Conservation (phyloP, 53 echinoderm and acorn worm genomes). For the Paracentrotus lividus region DNA sequence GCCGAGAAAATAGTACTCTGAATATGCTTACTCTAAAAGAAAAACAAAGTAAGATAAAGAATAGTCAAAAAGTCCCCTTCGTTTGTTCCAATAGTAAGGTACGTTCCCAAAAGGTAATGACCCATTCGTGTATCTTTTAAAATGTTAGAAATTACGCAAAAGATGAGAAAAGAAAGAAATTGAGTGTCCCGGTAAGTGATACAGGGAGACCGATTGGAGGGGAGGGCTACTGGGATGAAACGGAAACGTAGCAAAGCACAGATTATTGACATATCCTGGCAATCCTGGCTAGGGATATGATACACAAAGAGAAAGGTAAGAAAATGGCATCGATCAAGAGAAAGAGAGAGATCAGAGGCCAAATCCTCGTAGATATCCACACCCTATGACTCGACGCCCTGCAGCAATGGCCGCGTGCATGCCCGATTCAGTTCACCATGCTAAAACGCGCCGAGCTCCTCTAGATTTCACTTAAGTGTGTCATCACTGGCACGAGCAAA, state of each 20-base stretch:
- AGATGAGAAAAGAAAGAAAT: background rate
- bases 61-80: too few relatives aligned
- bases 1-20: too few relatives aligned
- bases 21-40: too few relatives aligned
- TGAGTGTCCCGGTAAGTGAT: background rate
- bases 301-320: background rate
- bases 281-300: too few relatives aligned
- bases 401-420: background rate
- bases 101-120: too few relatives aligned
- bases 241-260: background rate
- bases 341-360: background rate
- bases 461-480: background rate
- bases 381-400: conserved; percentile 2
- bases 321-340: background rate
- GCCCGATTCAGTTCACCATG: background rate
- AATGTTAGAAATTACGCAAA: background rate
- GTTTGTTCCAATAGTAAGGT: too few relatives aligned
- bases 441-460: conserved; percentile 20
- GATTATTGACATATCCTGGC: background rate
- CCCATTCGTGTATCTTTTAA: too few relatives aligned
- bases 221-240: background rate
- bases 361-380: background rate
- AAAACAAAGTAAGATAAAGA: background rate
- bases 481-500: background rate
- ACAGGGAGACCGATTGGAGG: background rate